Evolutionary conservation across 1,140 invertebrate genomes (phyloP).

Genomic region (Anastrepha obliqua): DNA sequence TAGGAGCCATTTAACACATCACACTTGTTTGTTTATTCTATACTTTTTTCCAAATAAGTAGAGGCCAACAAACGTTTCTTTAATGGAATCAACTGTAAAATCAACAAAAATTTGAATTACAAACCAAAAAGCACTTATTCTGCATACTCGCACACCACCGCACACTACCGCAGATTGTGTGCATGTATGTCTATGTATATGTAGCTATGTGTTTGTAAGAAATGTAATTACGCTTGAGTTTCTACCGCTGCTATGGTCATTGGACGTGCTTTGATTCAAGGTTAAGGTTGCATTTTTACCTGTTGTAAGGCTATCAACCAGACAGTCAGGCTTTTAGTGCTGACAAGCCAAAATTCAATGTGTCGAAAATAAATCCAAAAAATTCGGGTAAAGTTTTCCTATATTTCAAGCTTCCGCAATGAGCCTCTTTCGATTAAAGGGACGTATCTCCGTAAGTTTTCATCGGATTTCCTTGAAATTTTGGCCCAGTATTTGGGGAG

Average conservation of each 20-base stretch:
- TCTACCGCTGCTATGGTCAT: constrained; percentile 29
- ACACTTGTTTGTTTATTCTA: background rate
- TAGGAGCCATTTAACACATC: constrained; percentile 4
- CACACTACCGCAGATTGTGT: background rate
- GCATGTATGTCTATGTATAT: background rate
- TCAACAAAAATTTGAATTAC: background rate
- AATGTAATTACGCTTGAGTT: constrained; percentile 10
- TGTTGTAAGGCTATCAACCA: background rate
- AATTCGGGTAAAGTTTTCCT: too few relatives aligned
- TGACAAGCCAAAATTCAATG: too few relatives aligned
- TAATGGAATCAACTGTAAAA: background rate
- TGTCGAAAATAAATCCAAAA: too few relatives aligned
- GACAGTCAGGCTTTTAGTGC: too few relatives aligned
- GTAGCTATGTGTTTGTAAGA: background rate
- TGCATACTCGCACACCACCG: background rate
- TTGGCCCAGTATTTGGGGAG: too few relatives aligned
- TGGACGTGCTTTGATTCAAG: constrained; percentile 45
- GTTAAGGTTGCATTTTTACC: constrained; percentile 17
- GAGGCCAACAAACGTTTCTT: background rate
- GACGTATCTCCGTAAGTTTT: too few relatives aligned
- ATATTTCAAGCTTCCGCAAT: too few relatives aligned
- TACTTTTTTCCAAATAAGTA: background rate
- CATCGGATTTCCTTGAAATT: too few relatives aligned
- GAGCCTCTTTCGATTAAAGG: too few relatives aligned
- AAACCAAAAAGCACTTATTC: background rate